These are phyloP conservation scores for Gallinago nigripennis DNA, from an alignment of 2,797 vertebrate genomes.

Conservation along the genomic window DNA sequence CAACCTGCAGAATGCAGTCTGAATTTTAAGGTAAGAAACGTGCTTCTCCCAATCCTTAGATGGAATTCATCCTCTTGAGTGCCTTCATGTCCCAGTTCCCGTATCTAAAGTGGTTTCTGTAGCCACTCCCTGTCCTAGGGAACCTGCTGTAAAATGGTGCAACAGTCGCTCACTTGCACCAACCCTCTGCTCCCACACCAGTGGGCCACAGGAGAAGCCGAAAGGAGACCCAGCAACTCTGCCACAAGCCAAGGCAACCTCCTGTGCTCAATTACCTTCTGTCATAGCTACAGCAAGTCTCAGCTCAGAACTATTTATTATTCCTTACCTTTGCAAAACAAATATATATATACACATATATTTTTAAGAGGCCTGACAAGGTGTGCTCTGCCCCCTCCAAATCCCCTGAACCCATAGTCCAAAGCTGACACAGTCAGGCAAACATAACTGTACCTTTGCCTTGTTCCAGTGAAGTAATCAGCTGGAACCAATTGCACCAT, in stretches of 20 bases:
- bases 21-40: not conserved
- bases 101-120: accelerated
- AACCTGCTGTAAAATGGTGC: not conserved
- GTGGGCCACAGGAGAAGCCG: not conserved
- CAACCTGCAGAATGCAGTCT: not conserved
- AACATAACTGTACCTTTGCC: constrained; percentile 20
- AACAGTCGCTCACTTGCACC: not conserved
- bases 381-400: not conserved
- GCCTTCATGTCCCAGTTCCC: not conserved
- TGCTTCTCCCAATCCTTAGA: accelerated
- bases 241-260: not conserved
- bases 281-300: not conserved
- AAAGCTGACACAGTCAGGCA: not conserved
- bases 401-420: not conserved
- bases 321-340: not conserved
- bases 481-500: not conserved
- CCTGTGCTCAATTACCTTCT: not conserved
- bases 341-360: too few species aligned
- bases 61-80: not conserved
- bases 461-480: not conserved
- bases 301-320: not conserved
- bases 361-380: not conserved
- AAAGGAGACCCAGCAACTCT: not conserved
- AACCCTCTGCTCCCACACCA: not conserved
- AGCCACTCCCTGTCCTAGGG: not conserved